A percentile compares a stretch with the other conserved stretches of the same genome.
phyloP scores from a whole-genome alignment of 2,888 invertebrate genomes.

The Vanessa cardui region DNA sequence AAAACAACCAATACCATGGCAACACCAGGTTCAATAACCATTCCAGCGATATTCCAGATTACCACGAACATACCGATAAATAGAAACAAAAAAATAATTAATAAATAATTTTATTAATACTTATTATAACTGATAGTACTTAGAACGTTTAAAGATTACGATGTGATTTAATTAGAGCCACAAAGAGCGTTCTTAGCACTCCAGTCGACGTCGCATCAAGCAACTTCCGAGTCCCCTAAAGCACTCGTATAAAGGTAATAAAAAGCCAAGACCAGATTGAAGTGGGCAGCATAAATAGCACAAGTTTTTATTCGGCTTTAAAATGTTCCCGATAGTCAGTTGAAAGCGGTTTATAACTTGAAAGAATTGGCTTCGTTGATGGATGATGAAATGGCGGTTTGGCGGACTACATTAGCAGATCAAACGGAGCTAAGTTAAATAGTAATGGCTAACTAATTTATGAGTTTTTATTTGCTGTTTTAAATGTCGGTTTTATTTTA shows the following conservation, averaged over 20 bases:
- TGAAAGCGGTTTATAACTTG: slow-evolving; percentile 34
- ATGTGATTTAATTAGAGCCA: not conserved
- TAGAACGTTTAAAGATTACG: not conserved
- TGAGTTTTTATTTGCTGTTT: not conserved
- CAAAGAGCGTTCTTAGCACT: not conserved
- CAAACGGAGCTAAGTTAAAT: slow-evolving; percentile 31
- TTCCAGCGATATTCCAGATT: not conserved
- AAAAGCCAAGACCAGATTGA: slow-evolving; percentile 23
- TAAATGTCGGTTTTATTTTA: not conserved
- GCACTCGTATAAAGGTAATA: slow-evolving; percentile 12
- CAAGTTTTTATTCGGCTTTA: slow-evolving; percentile 38
- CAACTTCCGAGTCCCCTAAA: slow-evolving; percentile 12
- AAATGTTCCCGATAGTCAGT: slow-evolving; percentile 33
- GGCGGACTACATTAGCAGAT: slow-evolving; percentile 36
- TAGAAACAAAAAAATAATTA: not conserved
- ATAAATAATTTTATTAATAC: not conserved
- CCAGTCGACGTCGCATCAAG: slow-evolving; percentile 7
- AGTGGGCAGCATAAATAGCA: slow-evolving; percentile 19
- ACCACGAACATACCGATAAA: not conserved
- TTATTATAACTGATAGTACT: not conserved
- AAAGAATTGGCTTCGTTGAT: slow-evolving; percentile 36
- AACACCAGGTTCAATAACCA: not conserved
- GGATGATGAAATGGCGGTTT: slow-evolving; percentile 34
- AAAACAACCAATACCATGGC: not conserved
- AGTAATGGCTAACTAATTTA: slow-evolving; percentile 27